Conservation (phyloP, 2,888 invertebrate genomes). For the Drosophila testacea region DNA sequence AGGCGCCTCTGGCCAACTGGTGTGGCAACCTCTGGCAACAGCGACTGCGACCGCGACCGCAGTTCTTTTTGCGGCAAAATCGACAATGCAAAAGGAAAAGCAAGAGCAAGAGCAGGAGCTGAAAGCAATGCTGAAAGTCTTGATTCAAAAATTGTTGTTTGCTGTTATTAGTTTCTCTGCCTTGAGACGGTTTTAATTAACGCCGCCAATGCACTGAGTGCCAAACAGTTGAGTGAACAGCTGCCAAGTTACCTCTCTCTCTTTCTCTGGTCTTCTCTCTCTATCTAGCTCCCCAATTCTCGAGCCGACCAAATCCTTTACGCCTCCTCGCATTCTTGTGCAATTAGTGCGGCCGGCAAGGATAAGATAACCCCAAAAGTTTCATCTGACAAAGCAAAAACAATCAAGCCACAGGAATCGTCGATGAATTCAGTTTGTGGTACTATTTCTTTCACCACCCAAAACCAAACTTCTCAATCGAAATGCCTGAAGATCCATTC, state of each 20-base stretch:
- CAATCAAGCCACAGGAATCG: slow-evolving; percentile 38
- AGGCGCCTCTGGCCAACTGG: slow-evolving; percentile 39
- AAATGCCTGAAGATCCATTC: slow-evolving; percentile 5
- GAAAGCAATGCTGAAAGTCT: slow-evolving; percentile 30
- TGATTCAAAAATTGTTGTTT: slow-evolving; percentile 61
- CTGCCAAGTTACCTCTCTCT: slow-evolving; percentile 25
- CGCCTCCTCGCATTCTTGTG: slow-evolving; percentile 52
- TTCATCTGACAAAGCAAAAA: slow-evolving; percentile 51
- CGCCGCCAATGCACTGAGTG: slow-evolving; percentile 45
- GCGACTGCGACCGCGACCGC: slow-evolving; percentile 44
- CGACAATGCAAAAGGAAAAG: slow-evolving; percentile 33
- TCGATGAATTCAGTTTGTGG: slow-evolving; percentile 29
- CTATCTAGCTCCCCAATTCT: too few relatives aligned
- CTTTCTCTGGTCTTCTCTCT: background rate
- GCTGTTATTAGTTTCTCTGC: slow-evolving; percentile 64
- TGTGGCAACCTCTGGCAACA: slow-evolving; percentile 13
- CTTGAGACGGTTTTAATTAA: slow-evolving; percentile 70
- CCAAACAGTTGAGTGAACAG: slow-evolving; percentile 31
- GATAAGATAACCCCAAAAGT: slow-evolving; percentile 48
- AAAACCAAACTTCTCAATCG: slow-evolving; percentile 2
- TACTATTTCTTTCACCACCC: background rate
- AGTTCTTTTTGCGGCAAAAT: slow-evolving; percentile 31
- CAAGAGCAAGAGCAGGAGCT: background rate
- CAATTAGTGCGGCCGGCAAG: slow-evolving; percentile 51
- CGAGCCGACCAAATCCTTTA: slow-evolving; percentile 47